Evolutionary conservation across 2,113 vertebrate genomes (phyloP), one percentile per base, ranked within the genome.

Genomic region (Dipodomys spectabilis): DNA sequence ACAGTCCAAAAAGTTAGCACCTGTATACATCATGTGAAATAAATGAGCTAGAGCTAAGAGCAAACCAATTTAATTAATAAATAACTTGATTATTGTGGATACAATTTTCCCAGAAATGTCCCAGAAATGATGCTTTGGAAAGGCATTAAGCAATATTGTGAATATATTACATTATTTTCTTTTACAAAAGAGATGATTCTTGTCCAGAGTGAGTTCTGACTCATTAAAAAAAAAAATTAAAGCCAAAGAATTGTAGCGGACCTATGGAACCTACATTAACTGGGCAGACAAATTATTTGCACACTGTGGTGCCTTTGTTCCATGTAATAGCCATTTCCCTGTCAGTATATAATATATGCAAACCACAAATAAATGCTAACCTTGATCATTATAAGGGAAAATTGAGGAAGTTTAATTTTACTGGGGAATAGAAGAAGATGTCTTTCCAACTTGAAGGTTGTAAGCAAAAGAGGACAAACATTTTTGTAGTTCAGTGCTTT

Each of bases 321-420:
- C 0, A 81, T 45, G 49, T 16, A 60, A 62, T 6, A 39, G 13
- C 45, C 67, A 64, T 89, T 95, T 25, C 91, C 64, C 81, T 88
- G 64, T 90, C 64, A 69, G 30, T 64, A 30, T 64, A 90, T 53
- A 95, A 90, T 75, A 91, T 90, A 91, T 67, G 69, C 27, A 86
- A 94, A 79, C 30, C 44, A 82, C 35, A 67, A 69, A 49, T 91
- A 87, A 86, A 60, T 10, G 89, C 53, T 88, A 79, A 80, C 8
- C 39, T 94, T 77, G 72, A 72, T 74, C 81, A 90, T 7, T 53
- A 16, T 30, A 39, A 18, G n/a, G 6, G 79, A 92, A 90, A 94
- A 83, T 35, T 49, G 30, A 93, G 57, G 45, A 89, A 93, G 81
- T 91, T 96, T 91, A 88, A 95, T 96, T 94, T 95, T 69, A 39